Conservation (phyloP, 2,113 vertebrate species). For the Ciconia stormi region DNA sequence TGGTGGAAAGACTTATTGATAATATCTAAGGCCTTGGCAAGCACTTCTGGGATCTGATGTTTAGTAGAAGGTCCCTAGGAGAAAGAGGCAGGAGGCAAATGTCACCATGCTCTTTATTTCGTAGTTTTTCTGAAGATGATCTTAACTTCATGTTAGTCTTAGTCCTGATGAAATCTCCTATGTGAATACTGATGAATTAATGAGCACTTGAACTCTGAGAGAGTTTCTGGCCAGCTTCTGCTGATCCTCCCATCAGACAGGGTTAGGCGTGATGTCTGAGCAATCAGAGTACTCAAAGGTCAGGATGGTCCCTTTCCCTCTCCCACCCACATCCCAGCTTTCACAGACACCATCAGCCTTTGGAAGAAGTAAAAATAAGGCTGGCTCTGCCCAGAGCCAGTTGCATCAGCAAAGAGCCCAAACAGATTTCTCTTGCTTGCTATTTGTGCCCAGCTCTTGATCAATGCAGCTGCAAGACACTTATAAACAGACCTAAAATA, state of each 20-base stretch:
- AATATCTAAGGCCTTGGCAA: neutral
- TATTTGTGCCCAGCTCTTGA: conserved; percentile 30
- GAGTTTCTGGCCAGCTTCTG: neutral
- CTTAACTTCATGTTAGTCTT: neutral
- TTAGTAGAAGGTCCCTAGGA: neutral
- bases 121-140: neutral
- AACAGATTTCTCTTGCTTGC: neutral
- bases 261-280: neutral
- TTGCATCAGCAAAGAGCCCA: neutral
- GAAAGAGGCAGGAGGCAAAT: neutral
- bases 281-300: neutral
- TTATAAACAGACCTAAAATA: conserved; percentile 51
- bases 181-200: neutral
- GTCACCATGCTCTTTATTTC: neutral
- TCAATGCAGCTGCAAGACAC: conserved; percentile 39
- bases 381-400: neutral
- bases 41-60: neutral
- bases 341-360: neutral
- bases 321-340: neutral
- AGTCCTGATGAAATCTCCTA: neutral
- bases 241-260: neutral
- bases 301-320: neutral
- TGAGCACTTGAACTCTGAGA: neutral
- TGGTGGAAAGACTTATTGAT: neutral
- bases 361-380: neutral